Evolutionary conservation across 1,140 invertebrate species (phyloP).

Genomic region (Carposina sasakii): DNA sequence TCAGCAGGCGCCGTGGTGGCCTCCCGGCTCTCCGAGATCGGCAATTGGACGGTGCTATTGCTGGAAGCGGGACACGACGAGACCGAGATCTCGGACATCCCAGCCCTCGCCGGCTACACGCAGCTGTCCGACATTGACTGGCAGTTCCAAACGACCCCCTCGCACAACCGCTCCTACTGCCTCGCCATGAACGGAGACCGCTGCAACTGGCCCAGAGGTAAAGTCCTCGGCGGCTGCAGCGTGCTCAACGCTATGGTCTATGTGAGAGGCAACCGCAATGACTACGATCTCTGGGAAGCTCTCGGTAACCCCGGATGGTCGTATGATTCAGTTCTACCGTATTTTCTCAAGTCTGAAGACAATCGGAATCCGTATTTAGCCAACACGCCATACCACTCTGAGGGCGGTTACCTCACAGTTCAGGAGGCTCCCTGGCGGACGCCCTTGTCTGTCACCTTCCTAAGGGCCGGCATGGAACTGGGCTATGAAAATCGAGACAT

Average conservation of each 20-base stretch:
- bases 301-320: constrained; percentile 93
- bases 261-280: constrained; percentile 90
- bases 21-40: constrained; percentile 86
- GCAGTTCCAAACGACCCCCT: constrained; percentile 92
- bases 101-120: constrained; percentile 81
- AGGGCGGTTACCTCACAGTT: constrained; percentile 87
- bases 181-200: constrained; percentile 87
- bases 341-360: constrained; percentile 92
- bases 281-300: constrained; percentile 93
- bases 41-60: constrained; percentile 85
- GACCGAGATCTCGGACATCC: constrained; percentile 85
- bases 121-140: constrained; percentile 91
- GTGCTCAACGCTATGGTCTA: constrained; percentile 98
- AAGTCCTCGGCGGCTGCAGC: constrained; percentile 93
- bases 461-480: constrained; percentile 85
- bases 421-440: constrained; percentile 88
- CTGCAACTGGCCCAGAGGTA: constrained; percentile 91
- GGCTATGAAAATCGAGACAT: constrained; percentile 87
- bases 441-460: constrained; percentile 84
- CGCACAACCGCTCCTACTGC: constrained; percentile 82
- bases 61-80: constrained; percentile 90
- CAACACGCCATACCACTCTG: constrained; percentile 81
- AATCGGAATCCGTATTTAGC: constrained; percentile 87
- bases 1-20: constrained; percentile 95
- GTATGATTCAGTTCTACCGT: constrained; percentile 89